Percentiles rank a stretch among this genome's conserved stretches.
phyloP scores from a whole-genome alignment of 1,140 invertebrate genomes.

The Patella vulgata region DNA sequence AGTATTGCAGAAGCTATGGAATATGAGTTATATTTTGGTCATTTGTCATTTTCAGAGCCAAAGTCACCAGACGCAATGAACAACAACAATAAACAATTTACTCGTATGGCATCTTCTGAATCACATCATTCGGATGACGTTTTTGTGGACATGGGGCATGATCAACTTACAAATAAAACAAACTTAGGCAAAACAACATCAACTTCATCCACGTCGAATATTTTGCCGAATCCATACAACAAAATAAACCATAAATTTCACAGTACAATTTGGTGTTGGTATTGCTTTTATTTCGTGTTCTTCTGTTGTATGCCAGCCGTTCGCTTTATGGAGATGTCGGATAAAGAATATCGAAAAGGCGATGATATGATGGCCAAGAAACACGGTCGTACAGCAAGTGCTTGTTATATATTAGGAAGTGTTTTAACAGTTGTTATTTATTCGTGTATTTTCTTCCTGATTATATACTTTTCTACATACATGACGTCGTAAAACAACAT shows the following conservation, averaged over 20 bases:
- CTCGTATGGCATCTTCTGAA: not conserved
- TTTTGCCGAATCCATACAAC: slow-evolving; percentile 35
- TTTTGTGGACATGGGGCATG: slow-evolving; percentile 14
- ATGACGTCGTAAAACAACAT: no score
- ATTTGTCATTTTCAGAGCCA: not conserved
- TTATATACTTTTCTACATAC: slow-evolving; percentile 26
- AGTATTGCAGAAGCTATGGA: slow-evolving; percentile 3
- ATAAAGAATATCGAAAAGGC: slow-evolving; percentile 17
- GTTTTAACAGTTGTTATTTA: slow-evolving; percentile 14
- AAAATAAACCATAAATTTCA: slow-evolving; percentile 29
- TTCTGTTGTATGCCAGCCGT: slow-evolving; percentile 33
- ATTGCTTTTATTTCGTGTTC: slow-evolving; percentile 27
- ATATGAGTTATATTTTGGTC: not conserved
- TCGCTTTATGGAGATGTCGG: slow-evolving; percentile 26
- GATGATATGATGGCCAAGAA: slow-evolving; percentile 12
- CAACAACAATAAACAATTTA: not conserved
- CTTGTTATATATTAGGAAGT: slow-evolving; percentile 19
- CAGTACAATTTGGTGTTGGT: slow-evolving; percentile 18
- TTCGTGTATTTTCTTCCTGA: slow-evolving; percentile 23
- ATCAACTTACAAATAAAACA: not conserved
- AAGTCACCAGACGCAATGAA: not conserved
- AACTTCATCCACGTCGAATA: slow-evolving; percentile 18
- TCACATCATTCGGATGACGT: slow-evolving; percentile 16
- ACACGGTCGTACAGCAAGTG: slow-evolving; percentile 6
- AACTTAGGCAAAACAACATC: slow-evolving; percentile 1